Evolutionary conservation across 2,888 invertebrate genomes (phyloP), one percentile per base, ranked within the genome.

Genomic region (Pegoplata infirma): DNA sequence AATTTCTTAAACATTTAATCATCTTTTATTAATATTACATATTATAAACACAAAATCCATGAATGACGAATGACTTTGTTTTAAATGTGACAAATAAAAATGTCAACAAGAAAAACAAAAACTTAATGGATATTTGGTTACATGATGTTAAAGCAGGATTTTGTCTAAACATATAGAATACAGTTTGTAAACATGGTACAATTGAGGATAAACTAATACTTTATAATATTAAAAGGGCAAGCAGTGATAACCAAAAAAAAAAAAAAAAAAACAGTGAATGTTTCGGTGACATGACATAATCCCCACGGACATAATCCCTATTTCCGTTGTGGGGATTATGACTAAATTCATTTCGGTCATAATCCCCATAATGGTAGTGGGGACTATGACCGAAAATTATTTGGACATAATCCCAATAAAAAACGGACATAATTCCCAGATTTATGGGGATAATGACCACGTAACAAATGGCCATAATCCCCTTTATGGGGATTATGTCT

Each of bases 61-160:
- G 76, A 76, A 71, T 76, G 80, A 80, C 77, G 25, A 76, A 80
- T 76, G 73, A 71, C 40, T 74, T 74, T 61, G 19, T 58, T 32
- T 21, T 10, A 69, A 76, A 63, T 58, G 82, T 81, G 75, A 81
- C 80, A 83, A 84, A 82, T 80, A 81, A 83, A 72, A 78, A 66
- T 44, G 72, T 74, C 51, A 76, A 80, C 64, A 32, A 44, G 19
- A 49, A 63, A 25, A 55, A 59, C 21, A 63, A 58, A 25, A 68
- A 68, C 58, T 58, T 58, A 64, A 73, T 78, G 68, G 72, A 69
- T 68, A 69, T 78, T 73, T 73, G 56, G 68, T 68, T 69, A 59
- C 28, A 69, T 17, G 63, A 55, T 74, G 46, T 58, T 59, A 53
- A 77, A 77, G 63, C 21, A n/a, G 49, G 53, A 69, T 59, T 66